Evolutionary conservation across 2,113 vertebrate species (phyloP).

Genomic region (Ellobius talpinus): DNA sequence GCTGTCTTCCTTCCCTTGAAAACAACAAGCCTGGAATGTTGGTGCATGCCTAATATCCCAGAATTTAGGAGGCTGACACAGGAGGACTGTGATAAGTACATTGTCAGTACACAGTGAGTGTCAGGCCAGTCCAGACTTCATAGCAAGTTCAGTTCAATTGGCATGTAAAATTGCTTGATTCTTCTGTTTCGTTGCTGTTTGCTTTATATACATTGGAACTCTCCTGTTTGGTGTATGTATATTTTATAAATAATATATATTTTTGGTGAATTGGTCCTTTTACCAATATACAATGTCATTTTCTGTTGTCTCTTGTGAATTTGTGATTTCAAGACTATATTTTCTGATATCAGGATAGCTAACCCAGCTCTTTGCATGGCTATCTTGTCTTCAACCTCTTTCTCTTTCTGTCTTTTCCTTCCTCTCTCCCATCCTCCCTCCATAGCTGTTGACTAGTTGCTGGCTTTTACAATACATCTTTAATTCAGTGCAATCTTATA

Average conservation of each 20-base stretch:
- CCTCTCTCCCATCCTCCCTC: no score
- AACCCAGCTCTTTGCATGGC: not conserved
- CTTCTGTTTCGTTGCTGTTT: not conserved
- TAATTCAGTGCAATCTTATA: not conserved
- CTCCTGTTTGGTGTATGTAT: not conserved
- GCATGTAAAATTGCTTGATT: not conserved
- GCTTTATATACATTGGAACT: not conserved
- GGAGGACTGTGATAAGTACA: not conserved
- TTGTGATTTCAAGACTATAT: not conserved
- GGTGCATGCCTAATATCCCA: not conserved
- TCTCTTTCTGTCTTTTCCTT: not conserved
- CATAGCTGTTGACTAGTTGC: not conserved
- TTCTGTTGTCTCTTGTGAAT: not conserved
- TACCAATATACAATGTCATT: not conserved
- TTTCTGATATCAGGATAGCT: not conserved
- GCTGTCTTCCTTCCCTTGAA: not conserved
- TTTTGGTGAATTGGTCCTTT: not conserved
- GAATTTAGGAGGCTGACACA: not conserved
- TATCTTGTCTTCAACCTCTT: not conserved
- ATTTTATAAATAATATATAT: not conserved
- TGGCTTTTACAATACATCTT: not conserved
- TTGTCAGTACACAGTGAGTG: not conserved
- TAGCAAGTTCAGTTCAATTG: not conserved
- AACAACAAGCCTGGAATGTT: not conserved
- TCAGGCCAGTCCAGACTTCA: not conserved